phyloP scores from a whole-genome alignment of 2,113 vertebrate species.

The Chaetorhynchus papuensis region DNA sequence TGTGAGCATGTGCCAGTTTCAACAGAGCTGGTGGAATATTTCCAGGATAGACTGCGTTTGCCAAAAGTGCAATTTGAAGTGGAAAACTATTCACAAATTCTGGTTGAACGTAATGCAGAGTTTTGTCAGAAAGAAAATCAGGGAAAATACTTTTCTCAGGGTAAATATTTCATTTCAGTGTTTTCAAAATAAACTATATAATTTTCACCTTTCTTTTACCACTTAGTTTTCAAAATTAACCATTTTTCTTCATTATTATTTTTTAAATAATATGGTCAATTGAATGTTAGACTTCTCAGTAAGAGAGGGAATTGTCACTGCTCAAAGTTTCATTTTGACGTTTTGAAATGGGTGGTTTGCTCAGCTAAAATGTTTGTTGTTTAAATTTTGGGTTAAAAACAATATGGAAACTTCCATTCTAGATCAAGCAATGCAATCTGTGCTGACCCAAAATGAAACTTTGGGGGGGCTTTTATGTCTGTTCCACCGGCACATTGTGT shows the following conservation, averaged over 20 bases:
- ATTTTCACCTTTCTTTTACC: background rate
- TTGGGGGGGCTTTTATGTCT: background rate
- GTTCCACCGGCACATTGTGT: background rate
- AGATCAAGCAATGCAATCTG: background rate
- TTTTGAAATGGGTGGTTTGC: background rate
- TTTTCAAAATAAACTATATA: background rate
- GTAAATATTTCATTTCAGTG: background rate
- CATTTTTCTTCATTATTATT: background rate
- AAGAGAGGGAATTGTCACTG: background rate
- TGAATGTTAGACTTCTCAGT: background rate
- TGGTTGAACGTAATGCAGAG: slow-evolving; percentile 14
- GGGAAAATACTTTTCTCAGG: background rate
- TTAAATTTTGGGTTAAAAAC: background rate
- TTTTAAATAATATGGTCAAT: background rate
- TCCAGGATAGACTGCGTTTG: slow-evolving; percentile 34
- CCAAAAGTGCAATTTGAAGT: slow-evolving; percentile 49
- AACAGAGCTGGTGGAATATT: slow-evolving; percentile 44
- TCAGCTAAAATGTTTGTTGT: background rate
- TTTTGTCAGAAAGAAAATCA: slow-evolving; percentile 21
- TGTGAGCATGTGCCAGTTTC: slow-evolving; percentile 50
- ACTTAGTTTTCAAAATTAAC: background rate
- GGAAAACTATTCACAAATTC: slow-evolving; percentile 43
- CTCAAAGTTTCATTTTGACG: background rate
- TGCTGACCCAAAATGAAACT: background rate
- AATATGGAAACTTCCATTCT: background rate